A percentile compares a stretch with the other conserved stretches of the same genome.
These are phyloP conservation scores for Molothrus ater DNA, from an alignment of 2,797 vertebrate species.

Conservation along the genomic window DNA sequence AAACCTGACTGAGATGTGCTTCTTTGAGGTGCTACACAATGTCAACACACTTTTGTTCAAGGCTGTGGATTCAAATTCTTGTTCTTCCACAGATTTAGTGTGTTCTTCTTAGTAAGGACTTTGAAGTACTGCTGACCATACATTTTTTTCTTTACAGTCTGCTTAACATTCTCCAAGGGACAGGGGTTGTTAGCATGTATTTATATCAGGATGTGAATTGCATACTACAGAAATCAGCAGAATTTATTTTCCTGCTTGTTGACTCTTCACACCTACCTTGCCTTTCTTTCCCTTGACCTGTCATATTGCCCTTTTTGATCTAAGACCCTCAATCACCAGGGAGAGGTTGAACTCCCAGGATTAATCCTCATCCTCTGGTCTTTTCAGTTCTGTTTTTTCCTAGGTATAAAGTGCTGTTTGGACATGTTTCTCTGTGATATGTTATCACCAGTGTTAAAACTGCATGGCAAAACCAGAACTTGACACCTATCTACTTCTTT, in stretches of 20 bases:
- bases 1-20: background rate
- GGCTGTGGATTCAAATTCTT: background rate
- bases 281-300: background rate
- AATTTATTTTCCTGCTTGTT: slow-evolving; percentile 9
- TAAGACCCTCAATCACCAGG: background rate
- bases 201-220: background rate
- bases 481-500: background rate
- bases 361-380: background rate
- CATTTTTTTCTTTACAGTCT: background rate
- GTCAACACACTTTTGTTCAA: background rate
- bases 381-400: background rate
- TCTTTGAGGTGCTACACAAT: background rate
- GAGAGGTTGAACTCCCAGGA: background rate
- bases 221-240: background rate
- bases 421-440: background rate
- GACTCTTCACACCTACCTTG: background rate
- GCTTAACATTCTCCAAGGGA: background rate
- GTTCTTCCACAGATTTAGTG: background rate
- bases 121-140: slow-evolving; percentile 17
- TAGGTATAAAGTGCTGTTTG: background rate
- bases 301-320: background rate
- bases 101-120: background rate
- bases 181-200: background rate
- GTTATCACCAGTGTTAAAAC: background rate
- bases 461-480: background rate